Evolutionary conservation across 2,888 invertebrate species (phyloP), one percentile per base, ranked within the genome.

Genomic region (Sesia apiformis): DNA sequence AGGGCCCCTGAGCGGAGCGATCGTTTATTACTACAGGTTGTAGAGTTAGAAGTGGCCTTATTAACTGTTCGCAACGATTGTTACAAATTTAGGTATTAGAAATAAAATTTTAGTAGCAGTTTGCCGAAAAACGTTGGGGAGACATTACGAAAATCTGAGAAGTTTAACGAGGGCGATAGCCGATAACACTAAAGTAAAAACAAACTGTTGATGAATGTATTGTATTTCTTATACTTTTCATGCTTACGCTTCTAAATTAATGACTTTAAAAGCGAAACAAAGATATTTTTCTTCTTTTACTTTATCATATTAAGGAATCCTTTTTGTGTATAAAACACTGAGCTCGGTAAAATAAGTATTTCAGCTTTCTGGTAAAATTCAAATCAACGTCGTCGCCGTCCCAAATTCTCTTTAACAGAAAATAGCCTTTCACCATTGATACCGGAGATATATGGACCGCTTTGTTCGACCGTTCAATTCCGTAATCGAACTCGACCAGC

Each of bases 341-440:
- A 46, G n/a, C 4, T 8, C n/a, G 23, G 7, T 23, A 8, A 46
- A 46, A n/a, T 23, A 46, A 6, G n/a, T 8, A 46, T 8, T 23
- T 46, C 46, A 8, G n/a, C 8, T 8, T 8, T n/a, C 46, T 46
- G 23, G n/a, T 46, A n/a, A 23, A 46, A 46, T 46, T 46, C 46
- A 46, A 23, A 8, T 5, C 46, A 46, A 46, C 46, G 23, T 8
- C 46, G n/a, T 46, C 46, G 46, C n/a, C 23, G 46, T 46, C 7
- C n/a, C 46, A 46, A 46, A 46, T 46, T 8, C 7, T 46, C n/a
- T 46, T 46, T 46, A 23, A 46, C 46, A 46, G 8, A 46, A 46
- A 46, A 46, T 46, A 46, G 46, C 57, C 56, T 59, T 56, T 56
- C 57, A 58, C 59, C 58, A 54, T 51, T 56, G 59, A 59, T 58